phyloP scores from a whole-genome alignment of 64 coral and sea anemone species.

The Montipora foliosa region DNA sequence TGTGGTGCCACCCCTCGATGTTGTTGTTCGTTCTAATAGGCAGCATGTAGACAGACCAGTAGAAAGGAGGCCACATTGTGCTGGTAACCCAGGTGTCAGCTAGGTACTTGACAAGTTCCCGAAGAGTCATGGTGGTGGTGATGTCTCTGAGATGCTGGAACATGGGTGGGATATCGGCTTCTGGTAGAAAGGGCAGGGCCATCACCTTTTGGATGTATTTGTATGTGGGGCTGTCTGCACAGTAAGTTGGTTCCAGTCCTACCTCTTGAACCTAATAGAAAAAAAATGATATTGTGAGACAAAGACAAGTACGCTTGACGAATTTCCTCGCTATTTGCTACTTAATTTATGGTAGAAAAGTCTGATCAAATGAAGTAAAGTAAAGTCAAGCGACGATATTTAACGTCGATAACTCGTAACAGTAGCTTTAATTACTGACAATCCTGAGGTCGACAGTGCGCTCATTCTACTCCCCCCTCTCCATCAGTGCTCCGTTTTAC shows the following conservation, averaged over 20 bases:
- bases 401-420: no score
- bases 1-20: slow-evolving; percentile 67
- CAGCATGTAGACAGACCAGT: slow-evolving; percentile 31
- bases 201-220: slow-evolving; percentile 35
- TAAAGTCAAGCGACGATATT: no score
- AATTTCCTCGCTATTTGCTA: no score
- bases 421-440: no score
- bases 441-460: no score
- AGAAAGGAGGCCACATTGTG: slow-evolving; percentile 30
- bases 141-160: background rate
- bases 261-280: slow-evolving; percentile 14
- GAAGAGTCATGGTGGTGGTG: background rate
- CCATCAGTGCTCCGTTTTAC: no score
- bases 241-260: slow-evolving; percentile 20
- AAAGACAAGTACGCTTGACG: no score
- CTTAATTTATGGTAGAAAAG: no score
- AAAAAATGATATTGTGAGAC: no score
- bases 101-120: background rate
- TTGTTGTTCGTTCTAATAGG: slow-evolving; percentile 26
- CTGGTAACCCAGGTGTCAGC: slow-evolving; percentile 29
- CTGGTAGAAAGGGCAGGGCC: slow-evolving; percentile 32
- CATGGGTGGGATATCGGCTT: background rate
- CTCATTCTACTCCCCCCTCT: no score
- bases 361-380: no score
- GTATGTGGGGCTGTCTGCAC: background rate